Conservation (phyloP, 1,140 invertebrate genomes). For the Drosophila parabipectinata region DNA sequence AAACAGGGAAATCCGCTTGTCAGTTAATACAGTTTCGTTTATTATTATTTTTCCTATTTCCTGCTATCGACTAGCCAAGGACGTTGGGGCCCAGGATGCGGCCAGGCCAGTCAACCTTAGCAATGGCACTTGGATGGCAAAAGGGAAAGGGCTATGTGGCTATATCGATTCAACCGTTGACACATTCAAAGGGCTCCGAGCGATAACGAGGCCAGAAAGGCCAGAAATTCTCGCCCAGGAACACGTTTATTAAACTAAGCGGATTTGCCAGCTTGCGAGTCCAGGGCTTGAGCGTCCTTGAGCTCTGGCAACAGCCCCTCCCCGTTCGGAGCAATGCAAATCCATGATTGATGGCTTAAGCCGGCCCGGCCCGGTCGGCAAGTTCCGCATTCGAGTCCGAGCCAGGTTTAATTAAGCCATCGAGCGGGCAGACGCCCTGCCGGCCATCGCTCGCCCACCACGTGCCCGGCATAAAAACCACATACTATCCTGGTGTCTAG, state of each 20-base stretch:
- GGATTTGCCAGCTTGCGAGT: slow-evolving; percentile 42
- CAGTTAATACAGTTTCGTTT: slow-evolving; percentile 19
- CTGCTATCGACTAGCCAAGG: slow-evolving; percentile 23
- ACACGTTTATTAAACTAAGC: slow-evolving; percentile 74
- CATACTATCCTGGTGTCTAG: slow-evolving; percentile 2
- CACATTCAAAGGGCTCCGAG: slow-evolving; percentile 56
- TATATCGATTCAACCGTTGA: slow-evolving; percentile 76
- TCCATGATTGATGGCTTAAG: slow-evolving; percentile 73
- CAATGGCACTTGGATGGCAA: background rate
- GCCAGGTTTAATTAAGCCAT: slow-evolving; percentile 67
- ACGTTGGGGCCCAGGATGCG: slow-evolving; percentile 21
- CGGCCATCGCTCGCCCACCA: slow-evolving; percentile 44
- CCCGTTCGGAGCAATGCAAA: slow-evolving; percentile 19
- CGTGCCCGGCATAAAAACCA: slow-evolving; percentile 59
- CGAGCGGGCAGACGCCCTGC: slow-evolving; percentile 10
- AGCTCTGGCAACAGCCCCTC: background rate
- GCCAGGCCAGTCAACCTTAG: slow-evolving; percentile 48
- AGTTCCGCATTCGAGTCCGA: slow-evolving; percentile 61
- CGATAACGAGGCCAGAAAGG: slow-evolving; percentile 24
- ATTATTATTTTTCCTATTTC: slow-evolving; percentile 1
- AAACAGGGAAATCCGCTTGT: slow-evolving; percentile 15
- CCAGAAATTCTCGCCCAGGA: slow-evolving; percentile 12
- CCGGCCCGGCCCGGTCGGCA: slow-evolving; percentile 8
- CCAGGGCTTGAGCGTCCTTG: slow-evolving; percentile 51
- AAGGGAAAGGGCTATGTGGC: background rate